Evolutionary conservation across 2,797 vertebrate genomes (phyloP), one percentile per base, ranked within the genome.

Genomic region (Spinus pinus): DNA sequence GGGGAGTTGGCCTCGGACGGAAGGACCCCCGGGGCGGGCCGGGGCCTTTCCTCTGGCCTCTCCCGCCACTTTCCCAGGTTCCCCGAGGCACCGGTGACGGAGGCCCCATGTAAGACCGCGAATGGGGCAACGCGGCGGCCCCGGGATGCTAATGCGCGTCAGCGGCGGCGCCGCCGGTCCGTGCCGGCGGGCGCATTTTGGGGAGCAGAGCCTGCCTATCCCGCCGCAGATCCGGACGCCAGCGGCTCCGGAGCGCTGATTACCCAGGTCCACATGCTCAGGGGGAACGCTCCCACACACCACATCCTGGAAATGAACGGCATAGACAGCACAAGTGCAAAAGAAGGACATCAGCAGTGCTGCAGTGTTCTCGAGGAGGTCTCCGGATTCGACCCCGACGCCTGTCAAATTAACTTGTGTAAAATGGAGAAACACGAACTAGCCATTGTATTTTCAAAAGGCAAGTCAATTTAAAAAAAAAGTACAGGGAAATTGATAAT

Each of bases 251-350:
- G 12, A 41, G 54, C 12, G 27, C 60, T 11, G 6, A 8, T 17
- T 11, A 2, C 9, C 7, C 33, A 0, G 33, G 22, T 17, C 10
- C 44, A 1, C 24, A 1, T 3, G n/a, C 30, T 30, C 17, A 7
- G 20, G 20, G 10, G 20, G 9, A 25, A 20, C 20, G 31, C n/a
- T 46, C 17, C 28, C 61, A 17, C n/a, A 46, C 57, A 37, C 25
- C 44, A 6, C 54, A 20, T 37, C 10, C 42, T 28, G 24, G 31
- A 39, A 27, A n/a, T 1, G 27, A 79, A 16, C 12, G 28, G 58
- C 51, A 33, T 1, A 7, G 16, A 8, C 20, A 7, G 37, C 44
- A 7, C 37, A 14, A 42, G 67, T 10, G 37, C 67, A 3, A 27
- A 37, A 58, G 24, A 18, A 57, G 11, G 20, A 24, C 12, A 24